Percentiles rank a stretch among this genome's conserved stretches.
Conservation (phyloP, 2,888 invertebrate species). For the Agriopis leucophaearia region DNA sequence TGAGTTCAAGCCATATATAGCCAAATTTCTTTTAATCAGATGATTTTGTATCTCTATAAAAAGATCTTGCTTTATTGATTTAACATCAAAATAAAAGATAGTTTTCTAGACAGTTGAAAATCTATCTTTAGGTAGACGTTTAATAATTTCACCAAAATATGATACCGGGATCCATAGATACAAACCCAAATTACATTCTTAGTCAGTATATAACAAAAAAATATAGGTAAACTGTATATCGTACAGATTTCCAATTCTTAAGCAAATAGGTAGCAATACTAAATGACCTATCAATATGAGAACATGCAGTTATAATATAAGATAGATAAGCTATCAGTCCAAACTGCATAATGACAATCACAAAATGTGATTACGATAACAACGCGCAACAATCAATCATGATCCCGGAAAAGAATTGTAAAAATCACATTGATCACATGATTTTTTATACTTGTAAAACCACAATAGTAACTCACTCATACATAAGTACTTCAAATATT, state of each 20-base stretch:
- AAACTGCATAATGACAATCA: conserved; percentile 21
- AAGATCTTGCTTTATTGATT: too few species aligned
- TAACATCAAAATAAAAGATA: too few species aligned
- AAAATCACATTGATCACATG: not conserved
- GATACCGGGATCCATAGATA: too few species aligned
- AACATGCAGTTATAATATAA: conserved; percentile 4
- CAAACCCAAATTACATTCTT: too few species aligned
- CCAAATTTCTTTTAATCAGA: too few species aligned
- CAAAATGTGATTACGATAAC: conserved; percentile 10
- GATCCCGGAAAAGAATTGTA: not conserved
- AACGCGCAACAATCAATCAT: conserved; percentile 7
- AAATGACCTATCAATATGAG: not conserved
- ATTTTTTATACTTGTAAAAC: not conserved
- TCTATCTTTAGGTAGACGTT: too few species aligned
- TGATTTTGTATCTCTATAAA: too few species aligned
- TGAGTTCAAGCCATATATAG: too few species aligned
- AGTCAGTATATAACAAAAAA: too few species aligned
- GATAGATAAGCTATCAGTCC: conserved; percentile 11
- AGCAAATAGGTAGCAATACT: not conserved
- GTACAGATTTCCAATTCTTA: not conserved
- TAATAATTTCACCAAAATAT: too few species aligned
- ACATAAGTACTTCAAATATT: not conserved
- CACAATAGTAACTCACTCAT: not conserved
- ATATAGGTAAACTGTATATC: too few species aligned
- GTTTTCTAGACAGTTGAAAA: too few species aligned